Percentiles rank a stretch among this genome's conserved stretches.
Conservation (phyloP, 2,888 invertebrate species). For the Piscicola geometra region DNA sequence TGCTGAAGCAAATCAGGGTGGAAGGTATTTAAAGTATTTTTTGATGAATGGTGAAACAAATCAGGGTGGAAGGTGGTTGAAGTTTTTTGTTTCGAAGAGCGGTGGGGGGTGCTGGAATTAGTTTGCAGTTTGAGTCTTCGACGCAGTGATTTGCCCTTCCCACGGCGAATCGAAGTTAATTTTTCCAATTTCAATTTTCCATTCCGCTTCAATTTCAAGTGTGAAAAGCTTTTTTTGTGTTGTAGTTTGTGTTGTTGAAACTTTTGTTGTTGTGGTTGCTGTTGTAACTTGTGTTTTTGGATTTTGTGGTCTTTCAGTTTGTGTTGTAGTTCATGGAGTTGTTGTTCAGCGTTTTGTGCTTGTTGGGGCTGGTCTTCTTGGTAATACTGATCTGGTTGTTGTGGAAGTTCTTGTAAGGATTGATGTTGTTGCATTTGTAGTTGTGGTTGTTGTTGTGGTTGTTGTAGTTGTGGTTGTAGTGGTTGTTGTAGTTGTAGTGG, state of each 20-base stretch:
- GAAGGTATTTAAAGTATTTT: no score
- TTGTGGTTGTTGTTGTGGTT: background rate
- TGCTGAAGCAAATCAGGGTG: no score
- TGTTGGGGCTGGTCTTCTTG: background rate
- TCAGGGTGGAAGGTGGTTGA: no score
- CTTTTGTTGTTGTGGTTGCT: background rate
- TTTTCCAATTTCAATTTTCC: no score
- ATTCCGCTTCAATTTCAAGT: no score
- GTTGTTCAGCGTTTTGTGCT: background rate
- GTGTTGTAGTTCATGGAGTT: background rate
- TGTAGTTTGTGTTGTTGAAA: background rate
- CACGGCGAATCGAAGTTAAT: no score
- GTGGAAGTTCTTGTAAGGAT: background rate
- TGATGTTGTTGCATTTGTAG: background rate
- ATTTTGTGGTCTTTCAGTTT: background rate
- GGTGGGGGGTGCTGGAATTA: no score
- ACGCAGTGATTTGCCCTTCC: no score
- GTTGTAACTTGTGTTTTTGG: background rate
- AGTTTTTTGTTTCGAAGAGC: no score
- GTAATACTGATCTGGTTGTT: background rate
- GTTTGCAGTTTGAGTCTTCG: no score
- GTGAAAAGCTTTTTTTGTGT: constrained; percentile 11
- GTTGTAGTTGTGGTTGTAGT: background rate
- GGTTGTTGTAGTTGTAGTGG: background rate
- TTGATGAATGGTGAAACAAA: no score